Conservation (phyloP, 2,113 vertebrate genomes). For the Podarcis cretensis region DNA sequence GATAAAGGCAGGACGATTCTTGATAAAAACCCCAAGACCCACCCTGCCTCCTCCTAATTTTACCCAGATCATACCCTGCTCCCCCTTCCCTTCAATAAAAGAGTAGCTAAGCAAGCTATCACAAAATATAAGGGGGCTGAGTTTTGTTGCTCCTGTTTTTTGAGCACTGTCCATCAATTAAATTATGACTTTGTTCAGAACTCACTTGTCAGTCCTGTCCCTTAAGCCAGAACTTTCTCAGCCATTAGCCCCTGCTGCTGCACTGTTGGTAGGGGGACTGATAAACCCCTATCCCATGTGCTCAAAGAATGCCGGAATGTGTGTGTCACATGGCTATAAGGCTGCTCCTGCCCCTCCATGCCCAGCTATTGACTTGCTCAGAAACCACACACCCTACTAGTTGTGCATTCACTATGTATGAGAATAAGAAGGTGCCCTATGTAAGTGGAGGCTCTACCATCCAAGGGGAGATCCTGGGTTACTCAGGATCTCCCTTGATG, state of each 20-base stretch:
- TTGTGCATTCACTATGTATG: not conserved
- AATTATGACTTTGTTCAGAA: not conserved
- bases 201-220: not conserved
- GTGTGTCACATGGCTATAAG: not conserved
- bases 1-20: no score
- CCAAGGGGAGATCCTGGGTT: not conserved
- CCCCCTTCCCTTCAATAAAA: not conserved
- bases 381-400: not conserved
- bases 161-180: not conserved
- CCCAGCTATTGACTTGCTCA: no score
- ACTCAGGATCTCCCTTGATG: not conserved
- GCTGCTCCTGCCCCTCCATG: not conserved
- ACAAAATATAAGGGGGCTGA: not conserved
- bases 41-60: not conserved
- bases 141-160: not conserved
- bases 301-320: not conserved
- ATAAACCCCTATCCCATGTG: not conserved
- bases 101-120: not conserved
- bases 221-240: not conserved
- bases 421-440: not conserved
- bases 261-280: not conserved
- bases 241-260: not conserved
- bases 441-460: not conserved
- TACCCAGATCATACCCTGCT: not conserved
- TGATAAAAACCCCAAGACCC: no score